phyloP scores from a whole-genome alignment of 2,888 invertebrate species.

The Andrena chrysosceles region DNA sequence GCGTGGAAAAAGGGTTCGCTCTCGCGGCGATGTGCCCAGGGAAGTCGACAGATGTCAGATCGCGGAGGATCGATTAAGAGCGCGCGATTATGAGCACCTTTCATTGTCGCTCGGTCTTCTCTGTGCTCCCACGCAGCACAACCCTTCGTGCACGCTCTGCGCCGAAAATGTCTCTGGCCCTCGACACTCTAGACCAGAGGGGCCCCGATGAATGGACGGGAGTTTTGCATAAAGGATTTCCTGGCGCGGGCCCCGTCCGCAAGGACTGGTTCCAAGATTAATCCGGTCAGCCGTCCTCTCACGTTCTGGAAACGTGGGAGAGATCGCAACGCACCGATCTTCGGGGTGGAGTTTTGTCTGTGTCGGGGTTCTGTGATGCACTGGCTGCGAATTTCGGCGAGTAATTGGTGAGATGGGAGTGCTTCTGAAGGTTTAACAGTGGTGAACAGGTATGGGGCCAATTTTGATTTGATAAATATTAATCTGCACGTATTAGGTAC shows the following conservation, averaged over 20 bases:
- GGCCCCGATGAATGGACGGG: constrained; percentile 61
- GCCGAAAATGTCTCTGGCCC: constrained; percentile 27
- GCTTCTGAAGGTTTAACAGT: no score
- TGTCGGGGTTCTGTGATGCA: no score
- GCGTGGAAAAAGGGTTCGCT: constrained; percentile 55
- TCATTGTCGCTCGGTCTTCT: constrained; percentile 8
- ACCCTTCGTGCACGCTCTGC: constrained; percentile 38
- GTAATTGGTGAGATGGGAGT: no score
- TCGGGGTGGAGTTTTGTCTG: not conserved
- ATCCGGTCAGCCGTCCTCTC: constrained; percentile 56
- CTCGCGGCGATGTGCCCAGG: not conserved
- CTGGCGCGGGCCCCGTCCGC: constrained; percentile 31
- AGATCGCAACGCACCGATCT: constrained; percentile 44
- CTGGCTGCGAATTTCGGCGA: no score
- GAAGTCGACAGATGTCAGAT: constrained; percentile 67
- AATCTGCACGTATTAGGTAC: no score
- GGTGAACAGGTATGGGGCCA: no score
- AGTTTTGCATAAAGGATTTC: constrained; percentile 70
- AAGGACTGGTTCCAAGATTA: constrained; percentile 58
- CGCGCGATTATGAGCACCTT: constrained; percentile 32
- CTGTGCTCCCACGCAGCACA: constrained; percentile 52
- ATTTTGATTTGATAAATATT: no score
- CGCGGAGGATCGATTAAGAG: constrained; percentile 62
- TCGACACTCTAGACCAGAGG: constrained; percentile 28
- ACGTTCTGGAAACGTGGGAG: constrained; percentile 57